Evolutionary conservation across 2,888 invertebrate genomes (phyloP), one percentile per base, ranked within the genome.

Genomic region (Ceratothoa steindachneri): DNA sequence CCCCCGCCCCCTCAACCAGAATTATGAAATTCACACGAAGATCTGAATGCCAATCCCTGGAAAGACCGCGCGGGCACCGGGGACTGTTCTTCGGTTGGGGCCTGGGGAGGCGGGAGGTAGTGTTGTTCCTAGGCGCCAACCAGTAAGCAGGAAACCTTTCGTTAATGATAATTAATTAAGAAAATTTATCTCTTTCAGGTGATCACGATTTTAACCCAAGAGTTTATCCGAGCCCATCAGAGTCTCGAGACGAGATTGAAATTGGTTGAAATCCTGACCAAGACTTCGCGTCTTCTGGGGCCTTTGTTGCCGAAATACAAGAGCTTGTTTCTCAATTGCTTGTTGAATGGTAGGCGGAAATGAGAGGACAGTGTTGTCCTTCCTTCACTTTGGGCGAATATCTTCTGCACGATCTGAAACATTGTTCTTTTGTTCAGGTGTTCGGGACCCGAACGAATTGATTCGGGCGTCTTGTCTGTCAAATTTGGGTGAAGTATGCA

Each of bases 391-490:
- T 51, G 15, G 1, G 15, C 1, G 19, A n/a, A 19, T n/a, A 3
- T n/a, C 15, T 51, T 51, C 52, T 2, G 19, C 1, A n/a, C 19
- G 1, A 51, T 51, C n/a, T n/a, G n/a, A n/a, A n/a, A n/a, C n/a
- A n/a, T n/a, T n/a, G 22, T 65, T 65, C 29, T 30, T n/a, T 30
- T n/a, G 69, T 75, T 31, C 85, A 80, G 91, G 89, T 1, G 87
- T 89, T 30, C 88, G 89, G 81, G 91, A 93, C 83, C 83, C 86
- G 1, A 93, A 93, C 82, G 87, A 89, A 19, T 84, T 92, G 30
- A 88, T 94, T 55, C 87, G 93, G 81, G 89, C 93, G 19, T 93
- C 93, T 1, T 90, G 92, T 82, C 85, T 95, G 71, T 93, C 93
- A 0, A 93, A 93, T 84, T 86, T 95, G 60, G 93, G 91, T 0